A percentile compares a stretch with the other conserved stretches of the same genome.
phyloP scores from a whole-genome alignment of 2,797 vertebrate species.

The Rhyacichthys aspro region DNA sequence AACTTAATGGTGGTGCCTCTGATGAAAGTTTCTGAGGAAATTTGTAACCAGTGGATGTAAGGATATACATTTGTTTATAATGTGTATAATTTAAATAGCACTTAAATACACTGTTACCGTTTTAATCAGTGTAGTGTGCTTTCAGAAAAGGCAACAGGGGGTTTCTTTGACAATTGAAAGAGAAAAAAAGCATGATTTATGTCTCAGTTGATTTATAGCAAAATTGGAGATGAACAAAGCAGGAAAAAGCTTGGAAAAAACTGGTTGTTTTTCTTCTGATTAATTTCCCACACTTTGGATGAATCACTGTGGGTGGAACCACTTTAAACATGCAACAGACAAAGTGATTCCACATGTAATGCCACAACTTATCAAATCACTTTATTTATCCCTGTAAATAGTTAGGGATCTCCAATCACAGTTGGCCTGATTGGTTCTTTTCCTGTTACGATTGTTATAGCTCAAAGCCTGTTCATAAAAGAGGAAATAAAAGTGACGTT shows the following conservation, averaged over 20 bases:
- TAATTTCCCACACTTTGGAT: slow-evolving; percentile 11
- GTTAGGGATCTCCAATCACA: not conserved
- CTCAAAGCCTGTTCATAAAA: not conserved
- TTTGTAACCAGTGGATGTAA: too few species aligned
- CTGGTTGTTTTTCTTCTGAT: not conserved
- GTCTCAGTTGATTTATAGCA: not conserved
- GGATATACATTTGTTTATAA: too few species aligned
- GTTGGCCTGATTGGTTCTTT: not conserved
- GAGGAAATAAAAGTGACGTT: not conserved
- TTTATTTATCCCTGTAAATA: not conserved
- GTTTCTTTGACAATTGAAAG: too few species aligned
- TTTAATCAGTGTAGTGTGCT: not conserved
- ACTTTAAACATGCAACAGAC: slow-evolving; percentile 1
- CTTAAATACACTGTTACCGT: too few species aligned
- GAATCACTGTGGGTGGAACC: slow-evolving; percentile 9
- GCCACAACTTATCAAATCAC: slow-evolving; percentile 1
- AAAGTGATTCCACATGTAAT: slow-evolving; percentile 8
- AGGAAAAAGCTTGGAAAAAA: slow-evolving; percentile 8
- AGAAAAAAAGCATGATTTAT: slow-evolving; percentile 4
- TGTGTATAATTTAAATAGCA: too few species aligned
- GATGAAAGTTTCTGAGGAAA: too few species aligned
- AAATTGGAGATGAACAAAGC: not conserved
- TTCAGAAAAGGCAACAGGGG: not conserved
- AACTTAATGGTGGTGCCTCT: too few species aligned
- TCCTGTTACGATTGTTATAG: not conserved